Evolutionary conservation across 2,113 vertebrate species (phyloP).

Genomic region (Trematomus loennbergii): DNA sequence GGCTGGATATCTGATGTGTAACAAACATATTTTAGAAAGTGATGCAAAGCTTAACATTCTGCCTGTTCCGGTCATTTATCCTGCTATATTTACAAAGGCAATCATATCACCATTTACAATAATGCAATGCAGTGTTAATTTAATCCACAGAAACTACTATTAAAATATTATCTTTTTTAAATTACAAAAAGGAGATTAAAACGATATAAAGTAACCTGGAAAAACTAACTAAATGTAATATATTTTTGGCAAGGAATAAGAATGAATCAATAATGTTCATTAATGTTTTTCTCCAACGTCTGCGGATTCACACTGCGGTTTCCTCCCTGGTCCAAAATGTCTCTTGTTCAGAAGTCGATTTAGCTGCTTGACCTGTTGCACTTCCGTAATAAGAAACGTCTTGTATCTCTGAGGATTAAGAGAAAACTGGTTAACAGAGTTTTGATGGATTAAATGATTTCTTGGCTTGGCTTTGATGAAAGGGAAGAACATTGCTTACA

Average conservation of each 20-base stretch:
- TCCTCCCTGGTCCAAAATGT: background rate
- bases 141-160: background rate
- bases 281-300: background rate
- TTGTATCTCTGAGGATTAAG: constrained; percentile 7
- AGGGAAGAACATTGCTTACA: background rate
- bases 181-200: background rate
- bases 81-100: background rate
- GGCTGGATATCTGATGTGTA: background rate
- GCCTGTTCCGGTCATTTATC: background rate
- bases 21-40: background rate
- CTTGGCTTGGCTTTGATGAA: background rate
- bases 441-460: constrained; percentile 6
- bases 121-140: background rate
- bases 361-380: constrained; percentile 2
- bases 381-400: background rate
- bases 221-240: background rate
- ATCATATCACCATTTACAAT: too few relatives aligned
- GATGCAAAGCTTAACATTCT: background rate
- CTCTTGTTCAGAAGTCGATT: background rate
- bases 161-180: background rate
- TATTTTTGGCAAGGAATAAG: background rate
- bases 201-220: background rate
- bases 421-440: background rate
- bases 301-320: background rate
- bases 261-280: background rate